phyloP scores from a whole-genome alignment of 2,888 invertebrate species.

The Sarcophaga rosellei region DNA sequence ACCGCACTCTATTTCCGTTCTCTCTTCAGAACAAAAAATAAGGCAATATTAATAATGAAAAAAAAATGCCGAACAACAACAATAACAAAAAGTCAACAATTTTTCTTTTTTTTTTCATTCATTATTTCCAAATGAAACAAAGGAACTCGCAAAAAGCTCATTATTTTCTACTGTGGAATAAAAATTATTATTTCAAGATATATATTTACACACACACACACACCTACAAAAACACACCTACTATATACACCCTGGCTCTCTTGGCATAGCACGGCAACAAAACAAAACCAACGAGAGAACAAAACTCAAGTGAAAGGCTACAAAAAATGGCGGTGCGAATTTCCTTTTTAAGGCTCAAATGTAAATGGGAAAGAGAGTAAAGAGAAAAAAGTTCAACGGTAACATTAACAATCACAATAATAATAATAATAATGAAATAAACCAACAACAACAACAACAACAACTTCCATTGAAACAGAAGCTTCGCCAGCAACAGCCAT shows the following conservation, averaged over 20 bases:
- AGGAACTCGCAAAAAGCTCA: slow-evolving; percentile 66
- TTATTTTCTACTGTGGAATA: slow-evolving; percentile 50
- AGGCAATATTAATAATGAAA: background rate
- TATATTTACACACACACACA: slow-evolving; percentile 20
- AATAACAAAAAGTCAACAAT: slow-evolving; percentile 46
- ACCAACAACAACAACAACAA: slow-evolving; percentile 44
- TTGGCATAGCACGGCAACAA: slow-evolving; percentile 12
- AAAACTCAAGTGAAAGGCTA: slow-evolving; percentile 67
- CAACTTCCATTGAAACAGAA: slow-evolving; percentile 56
- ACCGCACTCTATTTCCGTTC: background rate
- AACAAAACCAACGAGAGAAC: slow-evolving; percentile 18
- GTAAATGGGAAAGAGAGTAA: slow-evolving; percentile 4
- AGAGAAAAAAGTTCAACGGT: background rate
- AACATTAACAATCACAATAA: slow-evolving; percentile 45
- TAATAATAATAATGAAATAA: slow-evolving; percentile 16
- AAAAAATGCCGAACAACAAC: background rate
- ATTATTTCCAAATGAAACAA: slow-evolving; percentile 38
- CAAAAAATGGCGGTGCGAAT: slow-evolving; percentile 81
- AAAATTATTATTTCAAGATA: background rate
- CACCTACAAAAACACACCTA: slow-evolving; percentile 22
- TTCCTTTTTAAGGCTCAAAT: slow-evolving; percentile 72
- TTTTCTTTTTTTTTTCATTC: slow-evolving; percentile 17
- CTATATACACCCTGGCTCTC: background rate
- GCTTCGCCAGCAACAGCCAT: slow-evolving; percentile 7
- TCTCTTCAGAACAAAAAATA: background rate